Base-by-base conservation (phyloP, 2,888 invertebrate genomes). In the Limnephilus auricula region DNA sequence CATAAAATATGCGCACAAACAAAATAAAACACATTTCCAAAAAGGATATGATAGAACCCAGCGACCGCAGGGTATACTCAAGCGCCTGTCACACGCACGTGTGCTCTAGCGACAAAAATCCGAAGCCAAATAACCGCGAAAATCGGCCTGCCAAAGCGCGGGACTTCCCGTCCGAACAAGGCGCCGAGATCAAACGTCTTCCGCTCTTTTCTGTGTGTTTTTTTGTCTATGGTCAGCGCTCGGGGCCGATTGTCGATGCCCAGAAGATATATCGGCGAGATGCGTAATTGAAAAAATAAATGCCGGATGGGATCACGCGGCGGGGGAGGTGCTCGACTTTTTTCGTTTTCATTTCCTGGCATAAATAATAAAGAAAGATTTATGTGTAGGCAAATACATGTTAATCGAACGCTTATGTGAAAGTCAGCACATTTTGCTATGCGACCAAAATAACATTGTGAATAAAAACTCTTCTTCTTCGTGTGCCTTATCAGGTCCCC, bases 91-190 rank as follows among this genome's bases (percentile, higher is more conserved):
- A 89, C n/a, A 89, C 89, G 89, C 89, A 89, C 89, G 89, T 89
- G 89, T 40, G 89, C 25, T 79, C 89, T 79, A 15, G 79, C 45
- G 86, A 86, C 86, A 89, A 89, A 89, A 89, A 89, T 79, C 40
- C 78, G 79, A 89, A 79, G 89, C 89, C 89, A 89, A 89, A 79
- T 89, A 89, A 89, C 89, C 89, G 89, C 89, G 79, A 89, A 89
- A 79, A 89, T 89, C 89, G 40, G 37, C 78, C 30, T 34, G 18
- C 89, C 32, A 34, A 31, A 37, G 79, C 79, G 79, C 25, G 25
- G n/a, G 30, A n/a, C 12, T 31, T 65, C 65, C 50, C 86, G 50
- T 32, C 86, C 65, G 9, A 65, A 65, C 5, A 65, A 86, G 86
- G 86, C 86, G 45, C 50, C 79, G 9, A 89, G 89, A 89, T 89